Base-by-base conservation (phyloP, 2,797 vertebrate genomes). In the Sciurus vulgaris region DNA sequence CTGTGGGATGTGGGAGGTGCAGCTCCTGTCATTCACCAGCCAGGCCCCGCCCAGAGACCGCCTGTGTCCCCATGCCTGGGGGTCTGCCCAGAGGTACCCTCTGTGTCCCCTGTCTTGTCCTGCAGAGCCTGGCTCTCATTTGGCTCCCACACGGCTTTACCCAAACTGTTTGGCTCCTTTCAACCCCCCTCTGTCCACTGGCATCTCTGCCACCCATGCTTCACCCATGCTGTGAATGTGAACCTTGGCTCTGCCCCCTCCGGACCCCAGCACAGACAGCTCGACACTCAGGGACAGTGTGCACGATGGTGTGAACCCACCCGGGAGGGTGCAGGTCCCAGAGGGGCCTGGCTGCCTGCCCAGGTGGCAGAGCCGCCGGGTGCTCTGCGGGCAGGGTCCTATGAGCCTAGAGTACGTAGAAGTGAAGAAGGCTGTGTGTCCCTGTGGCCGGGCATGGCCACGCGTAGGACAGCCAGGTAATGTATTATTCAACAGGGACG, bases 351-450 rank as follows among this genome's bases (percentile, higher is more conserved):
- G 13, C 13, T 61, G 28, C n/a, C 59, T 41, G 59, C 20, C 2
- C 11, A 2, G 49, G 69, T 44, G 26, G n/a, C 3, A 15, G 28
- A 28, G 70, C 44, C 28, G 13, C 2, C 1, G n/a, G 0, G 1
- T 33, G 61, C 70, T 69, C 30, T 14, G 10, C 0, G 2, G 35
- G 54, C 7, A 72, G 54, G 13, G 24, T 0, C 2, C 1, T 4
- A 7, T 1, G 4, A 10, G 13, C 14, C 72, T 3, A 22, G 61
- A 47, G 33, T 4, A 3, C 20, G 61, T 26, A 18, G 51, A 49
- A 22, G 6, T 61, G 18, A 5, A 22, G 70, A 35, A 56, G 7
- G n/a, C 12, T 56, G 17, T 8, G 0, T 56, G 91, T 56, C 30
- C 61, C 47, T 59, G 30, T 69, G 51, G 59, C 20, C 38, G 35